Percentiles rank a stretch among this genome's conserved stretches.
Evolutionary conservation across 2,888 invertebrate species (phyloP).

Genomic region (Oscheius sp.): DNA sequence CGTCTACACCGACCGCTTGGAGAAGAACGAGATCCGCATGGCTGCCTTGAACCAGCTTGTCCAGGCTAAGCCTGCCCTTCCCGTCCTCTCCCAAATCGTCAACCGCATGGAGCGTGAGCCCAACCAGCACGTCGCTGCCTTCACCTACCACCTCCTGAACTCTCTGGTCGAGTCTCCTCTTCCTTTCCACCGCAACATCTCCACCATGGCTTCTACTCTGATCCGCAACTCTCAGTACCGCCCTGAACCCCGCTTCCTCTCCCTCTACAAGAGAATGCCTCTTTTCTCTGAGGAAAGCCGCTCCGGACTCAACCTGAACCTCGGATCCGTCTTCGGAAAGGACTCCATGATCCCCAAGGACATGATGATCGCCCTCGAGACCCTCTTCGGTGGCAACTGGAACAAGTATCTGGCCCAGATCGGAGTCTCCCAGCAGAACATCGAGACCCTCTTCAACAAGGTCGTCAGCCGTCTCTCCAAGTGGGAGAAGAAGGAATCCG

Average conservation of each 20-base stretch:
- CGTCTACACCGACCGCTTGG: slow-evolving; percentile 58
- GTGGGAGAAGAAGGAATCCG: slow-evolving; percentile 40
- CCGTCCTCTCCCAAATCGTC: slow-evolving; percentile 61
- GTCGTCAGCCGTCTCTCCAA: slow-evolving; percentile 41
- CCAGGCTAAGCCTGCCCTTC: slow-evolving; percentile 55
- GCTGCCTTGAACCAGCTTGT: slow-evolving; percentile 60
- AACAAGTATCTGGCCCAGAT: slow-evolving; percentile 53
- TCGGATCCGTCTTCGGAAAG: slow-evolving; percentile 60
- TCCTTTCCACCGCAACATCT: slow-evolving; percentile 57
- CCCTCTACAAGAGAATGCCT: slow-evolving; percentile 53
- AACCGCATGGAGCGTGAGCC: slow-evolving; percentile 53
- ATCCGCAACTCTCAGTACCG: slow-evolving; percentile 49
- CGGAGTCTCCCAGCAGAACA: slow-evolving; percentile 63
- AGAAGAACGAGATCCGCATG: slow-evolving; percentile 63
- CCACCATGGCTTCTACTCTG: slow-evolving; percentile 45
- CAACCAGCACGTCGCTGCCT: slow-evolving; percentile 60
- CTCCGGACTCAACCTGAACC: slow-evolving; percentile 56
- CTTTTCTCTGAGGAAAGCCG: slow-evolving; percentile 52
- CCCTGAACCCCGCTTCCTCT: slow-evolving; percentile 44
- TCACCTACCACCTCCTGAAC: slow-evolving; percentile 57
- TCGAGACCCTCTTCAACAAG: slow-evolving; percentile 50
- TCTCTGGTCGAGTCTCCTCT: slow-evolving; percentile 56
- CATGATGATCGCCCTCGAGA: slow-evolving; percentile 56
- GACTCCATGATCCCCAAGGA: slow-evolving; percentile 60
- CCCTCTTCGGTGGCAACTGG: slow-evolving; percentile 63